A percentile compares a stretch with the other conserved stretches of the same genome.
phyloP scores from a whole-genome alignment of 2,888 invertebrate genomes.

The Drosophila villosipedis region DNA sequence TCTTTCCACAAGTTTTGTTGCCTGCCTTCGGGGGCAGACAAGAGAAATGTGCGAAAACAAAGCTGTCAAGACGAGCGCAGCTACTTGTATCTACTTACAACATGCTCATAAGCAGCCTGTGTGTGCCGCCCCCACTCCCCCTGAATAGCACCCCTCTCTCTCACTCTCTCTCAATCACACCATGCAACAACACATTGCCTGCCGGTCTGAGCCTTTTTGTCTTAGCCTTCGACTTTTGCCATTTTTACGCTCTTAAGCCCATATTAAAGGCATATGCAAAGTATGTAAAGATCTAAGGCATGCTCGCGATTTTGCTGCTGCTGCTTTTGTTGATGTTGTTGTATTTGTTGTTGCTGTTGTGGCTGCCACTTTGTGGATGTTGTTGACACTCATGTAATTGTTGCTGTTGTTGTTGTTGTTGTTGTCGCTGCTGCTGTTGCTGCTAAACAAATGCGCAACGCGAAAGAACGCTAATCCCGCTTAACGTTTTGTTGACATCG shows the following conservation, averaged over 20 bases:
- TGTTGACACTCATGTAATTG: slow-evolving; percentile 56
- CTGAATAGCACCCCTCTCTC: not conserved
- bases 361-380: slow-evolving; percentile 34
- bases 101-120: slow-evolving; percentile 53
- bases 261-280: slow-evolving; percentile 79
- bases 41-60: slow-evolving; percentile 61
- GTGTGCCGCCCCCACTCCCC: not conserved
- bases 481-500: slow-evolving; percentile 75
- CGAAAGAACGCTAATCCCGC: slow-evolving; percentile 62
- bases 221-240: slow-evolving; percentile 67
- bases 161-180: not conserved
- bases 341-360: slow-evolving; percentile 4
- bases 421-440: slow-evolving; percentile 5
- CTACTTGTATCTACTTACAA: slow-evolving; percentile 69
- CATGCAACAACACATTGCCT: slow-evolving; percentile 9
- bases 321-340: not conserved
- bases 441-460: slow-evolving; percentile 60
- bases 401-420: slow-evolving; percentile 42
- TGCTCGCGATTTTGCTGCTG: slow-evolving; percentile 1
- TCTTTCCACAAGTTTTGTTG: not conserved
- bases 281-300: slow-evolving; percentile 57
- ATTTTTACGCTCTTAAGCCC: slow-evolving; percentile 75
- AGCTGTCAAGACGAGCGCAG: slow-evolving; percentile 67
- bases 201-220: slow-evolving; percentile 29
- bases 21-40: slow-evolving; percentile 14